Evolutionary conservation across 1,140 invertebrate genomes (phyloP), one percentile per base, ranked within the genome.

Genomic region (Drosophila nannoptera): DNA sequence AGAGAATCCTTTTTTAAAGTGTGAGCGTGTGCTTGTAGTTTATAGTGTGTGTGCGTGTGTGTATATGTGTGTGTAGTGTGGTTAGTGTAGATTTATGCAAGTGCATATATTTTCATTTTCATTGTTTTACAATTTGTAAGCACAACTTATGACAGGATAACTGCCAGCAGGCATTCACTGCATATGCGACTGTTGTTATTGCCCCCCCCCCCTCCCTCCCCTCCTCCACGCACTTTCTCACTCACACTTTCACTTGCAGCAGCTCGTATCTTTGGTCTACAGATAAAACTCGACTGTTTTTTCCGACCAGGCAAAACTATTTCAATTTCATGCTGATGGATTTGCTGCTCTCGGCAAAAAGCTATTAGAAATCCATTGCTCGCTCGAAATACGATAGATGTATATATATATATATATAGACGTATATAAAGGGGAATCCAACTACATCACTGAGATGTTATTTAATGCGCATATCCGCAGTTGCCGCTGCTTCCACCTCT

Each of bases 121-220:
- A 84, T 84, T 84, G 81, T 84, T 84, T 84, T 84, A 84, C 81
- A 84, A 84, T 84, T 77, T 84, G 81, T 86, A 84, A 84, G 81
- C 77, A 86, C 67, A 84, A 84, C 81, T 84, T 84, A 84, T 84
- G 81, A 86, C 74, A 86, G 81, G 80, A 80, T 83, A 84, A 83
- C 71, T 75, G 73, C 52, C 73, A 73, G 48, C 11, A 40, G 68
- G 40, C 68, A 60, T 62, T 35, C 8, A 38, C 54, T 22, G 49
- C 54, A 65, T 58, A 45, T 65, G 53, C 53, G 35, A 43, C 45
- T 69, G 45, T 62, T 40, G 38, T 35, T 42, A 31, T 42, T 45
- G 29, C 22, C 9, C 40, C 5, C 14, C 4, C n/a, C 6, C 12
- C n/a, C 40, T 14, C n/a, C 9, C 40, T 42, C 40, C 6, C 7